Conservation (phyloP, 2,797 vertebrate genomes). For the Novumbra hubbsi region DNA sequence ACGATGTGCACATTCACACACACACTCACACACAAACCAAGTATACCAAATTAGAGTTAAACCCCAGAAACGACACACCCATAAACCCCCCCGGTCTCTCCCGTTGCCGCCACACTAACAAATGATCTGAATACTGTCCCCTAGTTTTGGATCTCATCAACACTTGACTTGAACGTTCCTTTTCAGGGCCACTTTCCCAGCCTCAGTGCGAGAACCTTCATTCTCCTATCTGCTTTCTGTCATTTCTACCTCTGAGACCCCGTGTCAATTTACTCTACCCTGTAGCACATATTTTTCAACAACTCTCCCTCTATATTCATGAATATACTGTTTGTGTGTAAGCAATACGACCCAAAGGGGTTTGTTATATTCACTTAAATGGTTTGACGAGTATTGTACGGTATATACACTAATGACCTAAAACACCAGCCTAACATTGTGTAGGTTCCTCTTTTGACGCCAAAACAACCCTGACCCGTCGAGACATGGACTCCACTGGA, state of each 20-base stretch:
- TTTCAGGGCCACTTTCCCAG: neutral
- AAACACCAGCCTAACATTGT: too few species aligned
- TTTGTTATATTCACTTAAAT: too few species aligned
- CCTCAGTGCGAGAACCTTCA: neutral
- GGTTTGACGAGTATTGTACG: too few species aligned
- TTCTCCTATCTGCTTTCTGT: neutral
- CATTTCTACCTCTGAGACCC: neutral
- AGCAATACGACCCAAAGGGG: too few species aligned
- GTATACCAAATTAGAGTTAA: neutral
- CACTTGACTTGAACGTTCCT: neutral
- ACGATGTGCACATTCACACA: neutral
- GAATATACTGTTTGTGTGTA: too few species aligned
- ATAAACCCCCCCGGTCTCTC: neutral
- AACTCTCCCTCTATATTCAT: too few species aligned
- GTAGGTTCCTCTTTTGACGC: too few species aligned
- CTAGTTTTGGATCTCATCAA: neutral
- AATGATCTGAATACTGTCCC: neutral
- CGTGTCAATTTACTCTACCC: neutral
- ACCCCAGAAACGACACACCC: too few species aligned
- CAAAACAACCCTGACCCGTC: too few species aligned
- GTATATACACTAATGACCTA: too few species aligned
- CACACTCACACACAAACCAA: conserved; percentile 14
- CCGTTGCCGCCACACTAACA: neutral
- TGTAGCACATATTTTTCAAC: too few species aligned
- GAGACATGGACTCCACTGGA: too few species aligned